Evolutionary conservation across 2,888 invertebrate species (phyloP).

Genomic region (Rotaria socialis): DNA sequence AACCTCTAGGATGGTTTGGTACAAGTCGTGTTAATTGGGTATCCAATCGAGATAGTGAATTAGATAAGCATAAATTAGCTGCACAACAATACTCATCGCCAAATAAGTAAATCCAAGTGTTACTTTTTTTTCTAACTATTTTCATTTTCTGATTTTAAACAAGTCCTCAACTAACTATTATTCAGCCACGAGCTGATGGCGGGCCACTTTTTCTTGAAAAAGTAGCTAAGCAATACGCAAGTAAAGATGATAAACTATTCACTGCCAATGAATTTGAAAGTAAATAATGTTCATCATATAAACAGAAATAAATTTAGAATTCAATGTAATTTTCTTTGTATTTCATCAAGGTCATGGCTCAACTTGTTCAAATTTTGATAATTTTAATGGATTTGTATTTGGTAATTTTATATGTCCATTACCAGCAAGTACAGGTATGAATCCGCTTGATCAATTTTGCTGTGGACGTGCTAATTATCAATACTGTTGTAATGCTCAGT

Average conservation of each 20-base stretch:
- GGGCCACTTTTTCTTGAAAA: not conserved
- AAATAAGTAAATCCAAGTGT: not conserved
- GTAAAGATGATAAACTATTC: not conserved
- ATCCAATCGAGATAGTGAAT: not conserved
- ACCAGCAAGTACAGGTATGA: constrained; percentile 2
- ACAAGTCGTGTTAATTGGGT: not conserved
- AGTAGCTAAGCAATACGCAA: not conserved
- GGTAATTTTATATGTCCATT: not conserved
- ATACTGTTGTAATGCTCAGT: constrained; percentile 33
- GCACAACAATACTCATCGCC: not conserved
- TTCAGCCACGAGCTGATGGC: not conserved
- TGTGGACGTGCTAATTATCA: not conserved
- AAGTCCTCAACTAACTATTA: not conserved
- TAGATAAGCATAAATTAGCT: not conserved
- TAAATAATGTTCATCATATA: not conserved
- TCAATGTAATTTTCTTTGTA: not conserved
- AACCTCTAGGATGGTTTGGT: constrained; percentile 18
- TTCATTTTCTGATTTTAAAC: not conserved
- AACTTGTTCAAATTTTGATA: not conserved
- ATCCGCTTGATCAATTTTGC: not conserved
- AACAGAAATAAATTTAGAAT: not conserved
- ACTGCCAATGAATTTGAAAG: not conserved
- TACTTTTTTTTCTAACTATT: not conserved
- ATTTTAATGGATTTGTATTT: constrained; percentile 22
- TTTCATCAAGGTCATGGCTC: not conserved